phyloP scores from a whole-genome alignment of 2,113 vertebrate species.

The Polypterus senegalus region DNA sequence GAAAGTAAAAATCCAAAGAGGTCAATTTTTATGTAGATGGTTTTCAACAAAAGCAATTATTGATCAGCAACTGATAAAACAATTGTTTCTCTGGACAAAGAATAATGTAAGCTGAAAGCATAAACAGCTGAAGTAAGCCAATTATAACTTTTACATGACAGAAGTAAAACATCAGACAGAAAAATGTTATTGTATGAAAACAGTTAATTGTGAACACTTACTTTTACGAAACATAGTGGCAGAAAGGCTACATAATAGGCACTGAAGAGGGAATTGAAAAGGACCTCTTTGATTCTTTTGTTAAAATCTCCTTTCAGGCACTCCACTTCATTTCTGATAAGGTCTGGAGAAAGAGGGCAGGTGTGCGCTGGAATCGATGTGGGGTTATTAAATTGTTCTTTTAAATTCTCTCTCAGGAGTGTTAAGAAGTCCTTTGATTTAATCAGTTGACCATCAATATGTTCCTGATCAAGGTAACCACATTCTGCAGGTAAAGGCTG shows the following conservation, averaged over 20 bases:
- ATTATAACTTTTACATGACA: background rate
- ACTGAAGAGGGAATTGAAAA: slow-evolving; percentile 97
- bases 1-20: no score
- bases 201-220: slow-evolving; percentile 31
- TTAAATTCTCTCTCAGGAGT: slow-evolving; percentile 75
- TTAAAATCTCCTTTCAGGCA: slow-evolving; percentile 96
- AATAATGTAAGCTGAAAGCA: no score
- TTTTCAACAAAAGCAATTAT: no score
- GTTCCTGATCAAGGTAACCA: slow-evolving; percentile 66
- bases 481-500: slow-evolving; percentile 64
- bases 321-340: slow-evolving; percentile 90
- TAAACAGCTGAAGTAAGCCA: no score
- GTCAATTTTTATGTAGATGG: no score
- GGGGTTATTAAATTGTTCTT: slow-evolving; percentile 80
- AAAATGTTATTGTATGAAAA: slow-evolving; percentile 1
- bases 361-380: slow-evolving; percentile 77
- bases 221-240: slow-evolving; percentile 95
- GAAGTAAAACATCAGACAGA: background rate
- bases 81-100: no score
- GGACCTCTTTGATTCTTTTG: slow-evolving; percentile 93
- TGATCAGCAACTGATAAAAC: no score
- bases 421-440: slow-evolving; percentile 83
- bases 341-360: slow-evolving; percentile 84
- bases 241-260: slow-evolving; percentile 96
- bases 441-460: slow-evolving; percentile 57